These are phyloP conservation scores for Rhagoletis pomonella DNA, from an alignment of 1,140 invertebrate genomes.

Conservation along the genomic window DNA sequence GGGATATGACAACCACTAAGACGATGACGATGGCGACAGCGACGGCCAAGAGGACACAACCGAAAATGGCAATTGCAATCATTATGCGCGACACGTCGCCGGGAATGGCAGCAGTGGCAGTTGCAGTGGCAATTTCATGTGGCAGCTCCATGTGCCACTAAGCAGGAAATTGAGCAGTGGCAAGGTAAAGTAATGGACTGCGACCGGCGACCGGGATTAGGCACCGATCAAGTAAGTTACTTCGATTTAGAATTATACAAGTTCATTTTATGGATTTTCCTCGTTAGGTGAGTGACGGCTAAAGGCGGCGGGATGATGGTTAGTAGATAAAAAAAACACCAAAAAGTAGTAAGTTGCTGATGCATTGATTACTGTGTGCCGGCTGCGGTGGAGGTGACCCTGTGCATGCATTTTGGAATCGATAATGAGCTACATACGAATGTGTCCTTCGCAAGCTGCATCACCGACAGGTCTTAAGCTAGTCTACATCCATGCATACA, in stretches of 20 bases:
- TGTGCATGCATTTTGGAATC: neutral
- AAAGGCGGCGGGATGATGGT: neutral
- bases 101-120: conserved; percentile 14
- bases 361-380: too few species aligned
- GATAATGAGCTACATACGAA: neutral
- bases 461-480: neutral
- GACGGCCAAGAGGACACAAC: neutral
- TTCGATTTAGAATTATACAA: conserved; percentile 47
- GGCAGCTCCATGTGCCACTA: conserved; percentile 34
- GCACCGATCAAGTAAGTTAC: conserved; percentile 17
- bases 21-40: conserved; percentile 10
- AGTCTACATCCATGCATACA: neutral
- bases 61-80: conserved; percentile 41
- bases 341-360: too few species aligned
- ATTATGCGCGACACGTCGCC: conserved; percentile 43
- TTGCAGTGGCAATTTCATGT: neutral
- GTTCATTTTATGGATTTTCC: conserved; percentile 35
- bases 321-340: neutral
- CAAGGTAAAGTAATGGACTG: conserved; percentile 48
- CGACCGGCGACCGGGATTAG: conserved; percentile 37
- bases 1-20: neutral
- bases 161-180: conserved; percentile 48
- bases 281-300: neutral
- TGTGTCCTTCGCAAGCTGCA: too few species aligned
- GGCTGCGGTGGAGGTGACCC: neutral